phyloP scores from a whole-genome alignment of 2,888 invertebrate genomes.

The Pyrrhia umbra region DNA sequence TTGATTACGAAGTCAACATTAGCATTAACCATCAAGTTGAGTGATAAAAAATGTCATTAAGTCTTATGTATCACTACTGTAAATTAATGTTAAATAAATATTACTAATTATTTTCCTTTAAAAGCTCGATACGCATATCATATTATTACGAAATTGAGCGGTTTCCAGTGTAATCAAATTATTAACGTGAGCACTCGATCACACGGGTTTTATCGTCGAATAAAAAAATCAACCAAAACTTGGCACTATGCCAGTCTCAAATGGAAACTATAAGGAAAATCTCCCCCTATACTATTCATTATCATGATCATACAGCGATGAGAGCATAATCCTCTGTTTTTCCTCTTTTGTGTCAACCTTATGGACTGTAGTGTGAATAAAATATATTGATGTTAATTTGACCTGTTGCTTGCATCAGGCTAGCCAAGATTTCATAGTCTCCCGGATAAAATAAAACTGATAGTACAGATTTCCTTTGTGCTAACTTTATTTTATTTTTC shows the following conservation, averaged over 20 bases:
- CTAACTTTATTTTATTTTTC: too few relatives aligned
- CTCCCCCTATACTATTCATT: constrained; percentile 27
- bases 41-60: too few relatives aligned
- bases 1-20: too few relatives aligned
- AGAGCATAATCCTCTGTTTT: constrained; percentile 23
- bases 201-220: background rate
- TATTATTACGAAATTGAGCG: too few relatives aligned
- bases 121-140: too few relatives aligned
- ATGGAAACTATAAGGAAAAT: background rate
- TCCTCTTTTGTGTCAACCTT: constrained; percentile 21
- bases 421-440: background rate
- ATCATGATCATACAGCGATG: constrained; percentile 16
- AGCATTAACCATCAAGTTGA: too few relatives aligned
- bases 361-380: background rate
- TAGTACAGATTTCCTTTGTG: too few relatives aligned
- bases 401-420: constrained; percentile 28
- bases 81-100: too few relatives aligned
- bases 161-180: too few relatives aligned
- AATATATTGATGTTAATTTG: constrained; percentile 13
- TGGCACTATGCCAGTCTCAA: constrained; percentile 13
- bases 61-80: too few relatives aligned
- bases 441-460: background rate
- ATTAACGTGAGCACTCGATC: too few relatives aligned
- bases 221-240: constrained; percentile 7
- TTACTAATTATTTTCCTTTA: too few relatives aligned